Evolutionary conservation across 2,797 vertebrate genomes (phyloP), one percentile per base, ranked within the genome.

Genomic region (Accipiter superciliosus): DNA sequence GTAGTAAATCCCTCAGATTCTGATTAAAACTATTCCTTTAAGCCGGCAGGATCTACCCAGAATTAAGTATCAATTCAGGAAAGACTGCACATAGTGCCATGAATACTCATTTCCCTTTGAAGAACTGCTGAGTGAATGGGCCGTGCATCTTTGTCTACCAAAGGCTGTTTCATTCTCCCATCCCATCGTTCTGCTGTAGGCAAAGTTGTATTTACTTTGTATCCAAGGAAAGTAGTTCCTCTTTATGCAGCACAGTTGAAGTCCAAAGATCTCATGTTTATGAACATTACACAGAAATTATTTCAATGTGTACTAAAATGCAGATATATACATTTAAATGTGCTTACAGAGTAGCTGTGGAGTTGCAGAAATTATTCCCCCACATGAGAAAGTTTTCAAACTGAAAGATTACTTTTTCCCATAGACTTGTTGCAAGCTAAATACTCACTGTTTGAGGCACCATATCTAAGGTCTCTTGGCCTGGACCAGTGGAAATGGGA

Each of bases 11-110:
- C 61, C 40, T 93, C 21, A 42, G 35, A 42, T 7, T 70, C 58
- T 82, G 80, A 87, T 92, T 95, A 77, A 90, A 87, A 69, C 44
- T 24, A 15, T 59, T 84, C 52, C 11, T 93, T 81, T 93, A 92
- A 93, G 58, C 66, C 17, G 13, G 3, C 20, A 76, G 58, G 59
- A 84, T 92, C 50, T 87, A 76, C 73, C 44, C 62, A 53, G 73
- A 91, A 82, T 91, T 82, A 93, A 91, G 29, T 58, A 55, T 18
- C 62, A 92, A 4, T 69, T 53, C 71, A 35, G 33, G 33, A 73
- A 73, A 55, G 72, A 31, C 59, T 61, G 45, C 37, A 71, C 9
- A 2, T 50, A 35, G 33, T 57, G 37, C 57, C 4, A 0, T 62
- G 35, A 44, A 49, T 78, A 24, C 9, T 73, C 52, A 13, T 74